A percentile compares a stretch with the other conserved stretches of the same genome.
Evolutionary conservation across 2,888 invertebrate species (phyloP).

Genomic region (Nomada ferruginata): DNA sequence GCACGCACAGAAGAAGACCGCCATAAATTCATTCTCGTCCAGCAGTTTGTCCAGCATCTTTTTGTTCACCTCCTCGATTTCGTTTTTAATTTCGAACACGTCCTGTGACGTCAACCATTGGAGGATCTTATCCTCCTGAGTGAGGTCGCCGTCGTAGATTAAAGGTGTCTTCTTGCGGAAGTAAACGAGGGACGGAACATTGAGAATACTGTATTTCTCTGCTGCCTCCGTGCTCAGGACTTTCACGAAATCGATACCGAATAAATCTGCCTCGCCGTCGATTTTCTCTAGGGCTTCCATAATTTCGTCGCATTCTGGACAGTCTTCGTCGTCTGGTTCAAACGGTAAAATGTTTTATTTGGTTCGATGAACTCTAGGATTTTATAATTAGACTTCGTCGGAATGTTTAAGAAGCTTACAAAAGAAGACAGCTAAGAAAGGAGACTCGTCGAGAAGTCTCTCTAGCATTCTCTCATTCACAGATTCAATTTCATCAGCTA

Average conservation of each 20-base stretch:
- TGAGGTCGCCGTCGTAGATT: slow-evolving; percentile 95
- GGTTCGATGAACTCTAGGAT: too few relatives aligned
- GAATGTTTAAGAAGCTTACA: slow-evolving; percentile 86
- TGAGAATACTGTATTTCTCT: slow-evolving; percentile 92
- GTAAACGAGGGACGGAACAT: slow-evolving; percentile 94
- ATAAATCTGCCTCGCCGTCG: slow-evolving; percentile 96
- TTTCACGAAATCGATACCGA: slow-evolving; percentile 97
- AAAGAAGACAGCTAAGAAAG: slow-evolving; percentile 95
- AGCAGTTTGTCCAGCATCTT: slow-evolving; percentile 98
- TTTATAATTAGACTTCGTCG: too few relatives aligned
- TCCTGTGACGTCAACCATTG: slow-evolving; percentile 97
- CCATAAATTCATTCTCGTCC: slow-evolving; percentile 97
- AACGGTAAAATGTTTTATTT: background rate
- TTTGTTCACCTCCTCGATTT: slow-evolving; percentile 98
- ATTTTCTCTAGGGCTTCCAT: slow-evolving; percentile 96
- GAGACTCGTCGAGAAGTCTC: slow-evolving; percentile 93
- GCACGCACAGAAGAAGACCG: slow-evolving; percentile 97
- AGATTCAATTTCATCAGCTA: slow-evolving; percentile 97
- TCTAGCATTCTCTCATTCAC: slow-evolving; percentile 96
- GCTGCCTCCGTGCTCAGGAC: slow-evolving; percentile 93
- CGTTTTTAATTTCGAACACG: slow-evolving; percentile 97
- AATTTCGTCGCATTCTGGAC: slow-evolving; percentile 96
- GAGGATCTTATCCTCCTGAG: slow-evolving; percentile 93
- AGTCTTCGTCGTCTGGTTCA: slow-evolving; percentile 93
- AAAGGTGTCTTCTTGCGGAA: slow-evolving; percentile 93